phyloP scores from a whole-genome alignment of 2,888 invertebrate genomes.

The Aromia moschata region DNA sequence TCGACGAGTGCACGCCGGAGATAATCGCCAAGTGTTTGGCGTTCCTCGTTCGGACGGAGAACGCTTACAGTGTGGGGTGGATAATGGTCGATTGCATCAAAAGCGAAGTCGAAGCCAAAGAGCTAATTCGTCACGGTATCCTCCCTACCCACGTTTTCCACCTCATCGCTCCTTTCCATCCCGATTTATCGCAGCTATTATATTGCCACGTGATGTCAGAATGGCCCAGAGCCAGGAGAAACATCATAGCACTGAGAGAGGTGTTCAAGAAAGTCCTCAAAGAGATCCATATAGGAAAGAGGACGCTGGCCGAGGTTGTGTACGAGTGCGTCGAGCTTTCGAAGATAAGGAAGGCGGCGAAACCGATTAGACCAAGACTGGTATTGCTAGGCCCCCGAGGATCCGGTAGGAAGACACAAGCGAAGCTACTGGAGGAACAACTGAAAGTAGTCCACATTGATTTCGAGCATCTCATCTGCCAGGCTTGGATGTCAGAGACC shows the following conservation, averaged over 20 bases:
- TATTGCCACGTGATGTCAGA: conserved; percentile 54
- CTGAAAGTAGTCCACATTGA: conserved; percentile 69
- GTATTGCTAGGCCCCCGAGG: conserved; percentile 70
- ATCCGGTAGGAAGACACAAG: conserved; percentile 68
- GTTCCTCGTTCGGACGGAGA: conserved; percentile 51
- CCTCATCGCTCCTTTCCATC: conserved; percentile 59
- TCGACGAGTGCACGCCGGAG: conserved; percentile 37
- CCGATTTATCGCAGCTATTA: conserved; percentile 53
- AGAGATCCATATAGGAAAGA: conserved; percentile 36
- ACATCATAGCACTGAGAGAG: conserved; percentile 57
- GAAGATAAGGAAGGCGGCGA: conserved; percentile 55
- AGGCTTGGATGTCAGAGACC: conserved; percentile 61
- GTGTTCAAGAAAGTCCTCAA: conserved; percentile 55
- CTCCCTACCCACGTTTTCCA: conserved; percentile 67
- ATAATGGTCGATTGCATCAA: conserved; percentile 63
- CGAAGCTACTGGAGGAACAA: conserved; percentile 63
- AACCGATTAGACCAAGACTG: conserved; percentile 69
- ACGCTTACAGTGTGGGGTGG: conserved; percentile 35
- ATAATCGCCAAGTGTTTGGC: conserved; percentile 54
- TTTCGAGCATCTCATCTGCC: conserved; percentile 66
- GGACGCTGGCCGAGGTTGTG: conserved; percentile 57
- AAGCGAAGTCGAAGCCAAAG: conserved; percentile 62
- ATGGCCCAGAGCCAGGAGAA: conserved; percentile 58
- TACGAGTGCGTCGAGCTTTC: conserved; percentile 58
- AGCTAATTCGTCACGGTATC: conserved; percentile 62